phyloP scores from a whole-genome alignment of 2,113 vertebrate species.

The Loxodonta africana region DNA sequence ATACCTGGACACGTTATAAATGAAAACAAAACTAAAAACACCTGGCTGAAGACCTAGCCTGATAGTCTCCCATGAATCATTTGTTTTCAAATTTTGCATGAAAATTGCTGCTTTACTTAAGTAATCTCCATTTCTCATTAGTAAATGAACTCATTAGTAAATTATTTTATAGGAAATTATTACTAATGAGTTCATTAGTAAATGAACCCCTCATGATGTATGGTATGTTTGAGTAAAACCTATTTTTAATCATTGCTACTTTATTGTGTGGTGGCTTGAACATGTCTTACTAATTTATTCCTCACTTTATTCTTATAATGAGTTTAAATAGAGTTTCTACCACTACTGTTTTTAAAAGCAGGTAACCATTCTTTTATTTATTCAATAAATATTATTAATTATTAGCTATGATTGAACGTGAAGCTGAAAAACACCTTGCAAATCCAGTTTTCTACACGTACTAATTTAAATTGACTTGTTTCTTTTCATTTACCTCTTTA shows the following conservation, averaged over 20 bases:
- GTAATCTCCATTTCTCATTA: not conserved
- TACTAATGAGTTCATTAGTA: not conserved
- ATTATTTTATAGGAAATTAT: no score
- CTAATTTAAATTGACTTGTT: constrained; percentile 20
- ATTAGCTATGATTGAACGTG: not conserved
- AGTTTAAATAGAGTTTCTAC: constrained; percentile 53
- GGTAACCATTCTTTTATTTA: constrained; percentile 30
- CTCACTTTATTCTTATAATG: not conserved
- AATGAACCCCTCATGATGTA: not conserved
- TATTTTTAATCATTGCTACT: constrained; percentile 61
- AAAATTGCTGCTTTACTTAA: constrained; percentile 50
- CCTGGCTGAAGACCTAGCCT: not conserved
- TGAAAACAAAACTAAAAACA: constrained; percentile 32
- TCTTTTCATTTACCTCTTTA: constrained; percentile 29
- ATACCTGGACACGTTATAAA: constrained; percentile 45
- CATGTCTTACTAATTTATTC: constrained; percentile 37
- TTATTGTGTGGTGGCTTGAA: not conserved
- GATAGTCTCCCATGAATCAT: not conserved
- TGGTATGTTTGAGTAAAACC: not conserved
- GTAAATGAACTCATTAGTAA: not conserved
- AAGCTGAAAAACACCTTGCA: not conserved
- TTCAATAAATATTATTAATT: not conserved
- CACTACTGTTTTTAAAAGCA: constrained; percentile 36
- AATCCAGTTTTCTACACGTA: not conserved
- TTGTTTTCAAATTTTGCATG: constrained; percentile 48